Conservation (phyloP, 2,113 vertebrate genomes). For the Gasterosteus aculeatus region DNA sequence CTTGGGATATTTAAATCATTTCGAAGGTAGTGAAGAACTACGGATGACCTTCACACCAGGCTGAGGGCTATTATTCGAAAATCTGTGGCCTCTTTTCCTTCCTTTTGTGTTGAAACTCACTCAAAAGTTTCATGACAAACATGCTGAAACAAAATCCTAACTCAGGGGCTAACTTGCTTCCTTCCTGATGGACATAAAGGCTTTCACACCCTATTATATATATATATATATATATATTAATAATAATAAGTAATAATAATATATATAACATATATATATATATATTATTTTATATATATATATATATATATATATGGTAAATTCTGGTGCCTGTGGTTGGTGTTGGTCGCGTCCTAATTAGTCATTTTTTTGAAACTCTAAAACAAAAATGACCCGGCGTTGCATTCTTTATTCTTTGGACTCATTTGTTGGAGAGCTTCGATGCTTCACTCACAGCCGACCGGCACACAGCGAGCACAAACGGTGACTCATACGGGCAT, state of each 20-base stretch:
- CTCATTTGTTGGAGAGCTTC: neutral
- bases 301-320: no score
- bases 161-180: neutral
- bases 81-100: neutral
- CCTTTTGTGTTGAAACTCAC: neutral
- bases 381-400: neutral
- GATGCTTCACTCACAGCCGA: neutral
- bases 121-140: neutral
- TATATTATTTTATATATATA: no score
- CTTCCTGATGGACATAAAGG: neutral
- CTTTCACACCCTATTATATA: no score
- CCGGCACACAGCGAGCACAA: neutral
- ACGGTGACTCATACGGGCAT: neutral
- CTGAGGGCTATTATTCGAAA: neutral
- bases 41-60: neutral
- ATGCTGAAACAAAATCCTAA: neutral
- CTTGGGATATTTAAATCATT: neutral
- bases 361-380: neutral
- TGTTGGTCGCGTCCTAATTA: neutral
- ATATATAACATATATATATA: no score
- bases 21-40: neutral
- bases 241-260: no score
- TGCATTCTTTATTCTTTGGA: neutral
- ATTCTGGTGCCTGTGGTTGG: neutral
- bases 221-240: no score